Base-by-base conservation (phyloP, 2,797 vertebrate species). In the Cynodonichthys magdalenae region DNA sequence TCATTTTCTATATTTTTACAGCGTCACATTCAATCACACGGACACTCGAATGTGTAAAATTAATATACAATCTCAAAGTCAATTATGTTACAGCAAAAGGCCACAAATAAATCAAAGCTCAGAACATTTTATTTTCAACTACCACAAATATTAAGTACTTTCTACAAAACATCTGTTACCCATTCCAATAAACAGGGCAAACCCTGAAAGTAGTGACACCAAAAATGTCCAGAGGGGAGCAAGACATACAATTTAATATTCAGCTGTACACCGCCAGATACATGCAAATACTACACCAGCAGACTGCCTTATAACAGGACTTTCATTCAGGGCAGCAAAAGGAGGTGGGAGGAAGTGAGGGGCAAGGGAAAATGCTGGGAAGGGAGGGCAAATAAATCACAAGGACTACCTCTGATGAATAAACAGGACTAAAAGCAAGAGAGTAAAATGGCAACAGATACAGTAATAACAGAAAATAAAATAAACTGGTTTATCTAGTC, bases 311-410 rank as follows among this genome's bases (percentile, higher is more conserved):
- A 55, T 20, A 79, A 93, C 87, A 92, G 84, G 87, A 77, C 56
- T 28, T 39, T 76, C 80, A 88, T 91, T 93, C 80, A 93, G 34
- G 71, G 5, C 36, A 53, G 75, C 65, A 53, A 71, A 52, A 47
- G 61, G 53, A 48, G 31, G 63, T 63, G 44, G 51, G 46, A 53
- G 47, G 67, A 12, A 29, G 19, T 5, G 20, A 49, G 31, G 52
- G 53, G 15, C 7, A 48, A 56, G 15, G 20, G 6, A 62, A 80
- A 65, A 41, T 42, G 34, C 28, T 52, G 29, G 8, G 20, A 60
- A 19, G 53, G 12, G 48, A 48, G 31, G 58, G 42, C 4, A 14
- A n/a, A 45, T 20, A 19, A 46, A 8, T 17, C 29, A 54, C 48
- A 62, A 28, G n/a, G 15, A 42, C 20, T 53, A 59, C 5, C 29